Evolutionary conservation across 2,113 vertebrate species (phyloP).

Genomic region (Monarcha castaneiventris): DNA sequence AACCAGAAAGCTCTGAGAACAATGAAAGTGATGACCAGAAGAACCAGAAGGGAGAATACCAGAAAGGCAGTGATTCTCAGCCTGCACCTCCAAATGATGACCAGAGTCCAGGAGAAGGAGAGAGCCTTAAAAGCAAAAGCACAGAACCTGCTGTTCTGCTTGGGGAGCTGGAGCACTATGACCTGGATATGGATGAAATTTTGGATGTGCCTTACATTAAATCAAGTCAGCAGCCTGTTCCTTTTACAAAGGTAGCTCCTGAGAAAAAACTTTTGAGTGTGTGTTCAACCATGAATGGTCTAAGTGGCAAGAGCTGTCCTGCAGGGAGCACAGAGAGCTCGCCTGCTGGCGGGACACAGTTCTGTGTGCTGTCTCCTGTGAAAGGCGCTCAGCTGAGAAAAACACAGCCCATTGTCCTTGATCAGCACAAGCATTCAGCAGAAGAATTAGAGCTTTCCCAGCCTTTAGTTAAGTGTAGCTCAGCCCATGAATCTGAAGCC

Average conservation of each 20-base stretch:
- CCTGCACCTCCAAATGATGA: constrained; percentile 55
- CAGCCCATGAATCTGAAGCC: constrained; percentile 74
- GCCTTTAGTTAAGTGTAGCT: constrained; percentile 74
- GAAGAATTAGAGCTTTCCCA: constrained; percentile 74
- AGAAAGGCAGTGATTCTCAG: constrained; percentile 74
- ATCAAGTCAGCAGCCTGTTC: constrained; percentile 86
- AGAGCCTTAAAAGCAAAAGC: constrained; percentile 73
- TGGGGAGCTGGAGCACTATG: constrained; percentile 95
- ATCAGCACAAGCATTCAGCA: constrained; percentile 78
- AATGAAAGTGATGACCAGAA: constrained; percentile 84
- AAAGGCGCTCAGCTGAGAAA: constrained; percentile 89
- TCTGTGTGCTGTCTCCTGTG: constrained; percentile 89
- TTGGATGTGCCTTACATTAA: constrained; percentile 98
- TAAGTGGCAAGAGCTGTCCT: constrained; percentile 73
- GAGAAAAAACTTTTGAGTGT: constrained; percentile 79
- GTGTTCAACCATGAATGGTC: constrained; percentile 71
- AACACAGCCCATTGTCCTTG: constrained; percentile 78
- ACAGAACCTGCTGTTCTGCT: constrained; percentile 67
- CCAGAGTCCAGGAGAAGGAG: constrained; percentile 59
- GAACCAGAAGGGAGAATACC: constrained; percentile 75
- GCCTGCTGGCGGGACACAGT: constrained; percentile 69
- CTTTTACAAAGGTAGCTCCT: constrained; percentile 81
- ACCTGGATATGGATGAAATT: constrained; percentile 99
- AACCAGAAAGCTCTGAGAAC: constrained; percentile 87
- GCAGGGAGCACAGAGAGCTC: constrained; percentile 75